These are phyloP conservation scores for Coremacera marginata DNA, from an alignment of 2,888 invertebrate species.

Conservation along the genomic window DNA sequence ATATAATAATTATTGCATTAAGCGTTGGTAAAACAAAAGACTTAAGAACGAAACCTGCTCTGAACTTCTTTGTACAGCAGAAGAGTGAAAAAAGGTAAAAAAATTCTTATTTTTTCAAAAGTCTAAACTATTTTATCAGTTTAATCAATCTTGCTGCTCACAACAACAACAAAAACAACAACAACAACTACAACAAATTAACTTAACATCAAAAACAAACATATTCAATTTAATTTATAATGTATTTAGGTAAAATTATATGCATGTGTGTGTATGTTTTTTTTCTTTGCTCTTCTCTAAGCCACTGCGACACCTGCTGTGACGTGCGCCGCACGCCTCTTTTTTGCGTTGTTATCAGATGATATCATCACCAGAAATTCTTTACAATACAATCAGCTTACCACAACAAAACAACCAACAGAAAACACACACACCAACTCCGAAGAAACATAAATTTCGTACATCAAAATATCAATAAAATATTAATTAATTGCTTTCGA, in stretches of 20 bases:
- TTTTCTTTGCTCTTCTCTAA: not conserved
- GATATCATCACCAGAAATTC: conserved; percentile 65
- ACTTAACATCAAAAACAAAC: conserved; percentile 3
- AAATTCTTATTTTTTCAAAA: no score
- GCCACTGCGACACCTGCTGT: conserved; percentile 58
- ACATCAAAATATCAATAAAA: conserved; percentile 32
- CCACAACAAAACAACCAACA: conserved; percentile 13
- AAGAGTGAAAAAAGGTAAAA: no score
- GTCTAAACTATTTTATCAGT: not conserved
- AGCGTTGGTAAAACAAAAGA: not conserved
- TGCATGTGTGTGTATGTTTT: not conserved
- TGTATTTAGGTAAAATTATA: not conserved
- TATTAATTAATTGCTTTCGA: conserved; percentile 32
- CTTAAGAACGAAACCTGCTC: conserved; percentile 6
- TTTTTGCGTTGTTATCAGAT: conserved; percentile 61
- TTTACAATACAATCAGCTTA: conserved; percentile 6
- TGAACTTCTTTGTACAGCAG: no score
- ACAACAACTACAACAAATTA: not conserved
- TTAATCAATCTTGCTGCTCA: not conserved
- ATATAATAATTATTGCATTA: not conserved
- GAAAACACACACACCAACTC: not conserved
- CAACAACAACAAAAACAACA: not conserved
- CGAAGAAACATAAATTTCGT: not conserved
- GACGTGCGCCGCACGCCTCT: conserved; percentile 51
- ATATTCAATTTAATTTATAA: conserved; percentile 5